Conservation (phyloP, 2,113 vertebrate species). For the Phyllopteryx taeniolatus region DNA sequence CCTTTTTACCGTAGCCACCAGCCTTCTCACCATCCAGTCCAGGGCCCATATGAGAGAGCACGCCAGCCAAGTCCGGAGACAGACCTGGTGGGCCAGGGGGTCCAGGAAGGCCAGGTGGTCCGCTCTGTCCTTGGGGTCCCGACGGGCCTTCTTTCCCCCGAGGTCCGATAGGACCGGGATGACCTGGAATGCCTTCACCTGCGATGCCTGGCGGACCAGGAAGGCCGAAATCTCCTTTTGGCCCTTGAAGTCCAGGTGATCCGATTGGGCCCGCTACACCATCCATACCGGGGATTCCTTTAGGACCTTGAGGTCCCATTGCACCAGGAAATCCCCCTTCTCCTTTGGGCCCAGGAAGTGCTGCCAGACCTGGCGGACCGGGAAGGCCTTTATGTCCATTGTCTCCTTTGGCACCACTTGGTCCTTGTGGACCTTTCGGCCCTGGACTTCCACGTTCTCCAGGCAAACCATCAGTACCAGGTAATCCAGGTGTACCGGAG, state of each 20-base stretch:
- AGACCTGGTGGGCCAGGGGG: slow-evolving; percentile 82
- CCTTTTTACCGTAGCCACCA: slow-evolving; percentile 80
- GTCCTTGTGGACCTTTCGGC: slow-evolving; percentile 81
- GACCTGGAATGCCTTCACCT: slow-evolving; percentile 79
- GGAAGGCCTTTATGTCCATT: slow-evolving; percentile 84
- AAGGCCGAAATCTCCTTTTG: slow-evolving; percentile 83
- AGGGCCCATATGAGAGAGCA: slow-evolving; percentile 87
- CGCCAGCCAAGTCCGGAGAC: slow-evolving; percentile 81
- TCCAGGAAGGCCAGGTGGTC: slow-evolving; percentile 84
- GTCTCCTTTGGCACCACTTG: slow-evolving; percentile 86
- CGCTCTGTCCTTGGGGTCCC: slow-evolving; percentile 79
- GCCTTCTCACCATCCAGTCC: slow-evolving; percentile 81
- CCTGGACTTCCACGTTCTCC: slow-evolving; percentile 88
- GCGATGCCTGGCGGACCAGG: slow-evolving; percentile 82
- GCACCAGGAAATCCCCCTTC: slow-evolving; percentile 80
- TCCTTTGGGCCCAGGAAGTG: slow-evolving; percentile 83
- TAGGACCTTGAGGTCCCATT: slow-evolving; percentile 85
- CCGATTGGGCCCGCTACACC: slow-evolving; percentile 87
- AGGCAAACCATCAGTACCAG: slow-evolving; percentile 86
- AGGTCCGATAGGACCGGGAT: slow-evolving; percentile 81
- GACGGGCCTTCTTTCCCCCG: slow-evolving; percentile 80
- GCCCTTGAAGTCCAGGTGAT: slow-evolving; percentile 80
- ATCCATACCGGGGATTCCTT: slow-evolving; percentile 87
- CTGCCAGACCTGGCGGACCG: slow-evolving; percentile 78
- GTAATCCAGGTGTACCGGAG: slow-evolving; percentile 81